Conservation (phyloP, 2,113 vertebrate genomes). For the Rhodinocichla rosea region DNA sequence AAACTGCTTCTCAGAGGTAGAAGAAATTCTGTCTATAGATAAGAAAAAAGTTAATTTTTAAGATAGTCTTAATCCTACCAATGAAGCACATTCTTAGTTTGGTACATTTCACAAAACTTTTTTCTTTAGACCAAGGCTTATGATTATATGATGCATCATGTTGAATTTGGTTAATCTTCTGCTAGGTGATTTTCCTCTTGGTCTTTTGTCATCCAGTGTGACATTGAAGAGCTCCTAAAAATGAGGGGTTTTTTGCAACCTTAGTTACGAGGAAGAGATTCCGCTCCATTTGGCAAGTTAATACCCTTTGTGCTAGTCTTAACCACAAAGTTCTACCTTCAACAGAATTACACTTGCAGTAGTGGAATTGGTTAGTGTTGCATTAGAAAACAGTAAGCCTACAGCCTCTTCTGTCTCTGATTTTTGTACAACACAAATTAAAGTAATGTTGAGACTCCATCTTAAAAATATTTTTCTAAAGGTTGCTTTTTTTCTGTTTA, state of each 20-base stretch:
- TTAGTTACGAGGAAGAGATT: not conserved
- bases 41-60: not conserved
- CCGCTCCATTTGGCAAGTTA: not conserved
- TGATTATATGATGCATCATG: not conserved
- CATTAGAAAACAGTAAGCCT: not conserved
- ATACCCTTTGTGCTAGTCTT: not conserved
- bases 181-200: not conserved
- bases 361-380: not conserved
- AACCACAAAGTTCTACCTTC: not conserved
- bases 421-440: not conserved
- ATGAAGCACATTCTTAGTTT: not conserved
- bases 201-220: not conserved
- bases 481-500: not conserved
- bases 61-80: not conserved
- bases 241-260: rapidly evolving
- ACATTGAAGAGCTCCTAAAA: not conserved
- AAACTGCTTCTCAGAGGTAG: not conserved
- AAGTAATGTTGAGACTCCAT: not conserved
- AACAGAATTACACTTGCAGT: not conserved
- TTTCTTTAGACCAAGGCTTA: not conserved
- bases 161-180: not conserved
- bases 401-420: not conserved
- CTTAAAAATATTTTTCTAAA: not conserved
- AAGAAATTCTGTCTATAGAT: not conserved
- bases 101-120: not conserved